A percentile compares a stretch with the other conserved stretches of the same genome.
Conservation (phyloP, 2,888 invertebrate species). For the Electrophaes corylata region DNA sequence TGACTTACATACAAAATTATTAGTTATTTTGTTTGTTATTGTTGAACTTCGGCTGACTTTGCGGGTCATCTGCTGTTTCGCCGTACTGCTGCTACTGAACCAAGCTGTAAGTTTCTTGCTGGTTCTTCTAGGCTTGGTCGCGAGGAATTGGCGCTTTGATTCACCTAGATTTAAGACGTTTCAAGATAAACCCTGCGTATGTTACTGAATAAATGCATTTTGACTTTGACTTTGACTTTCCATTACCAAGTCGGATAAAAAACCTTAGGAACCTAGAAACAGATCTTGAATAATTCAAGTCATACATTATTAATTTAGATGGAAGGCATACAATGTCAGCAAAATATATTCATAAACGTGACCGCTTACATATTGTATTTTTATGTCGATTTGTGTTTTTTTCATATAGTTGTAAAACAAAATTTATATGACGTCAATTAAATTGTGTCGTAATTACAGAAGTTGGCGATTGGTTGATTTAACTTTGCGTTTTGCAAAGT, state of each 20-base stretch:
- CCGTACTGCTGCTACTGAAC: too few relatives aligned
- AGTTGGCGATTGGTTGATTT: not conserved
- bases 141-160: too few relatives aligned
- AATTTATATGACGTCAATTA: not conserved
- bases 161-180: too few relatives aligned
- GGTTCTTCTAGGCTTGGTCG: too few relatives aligned
- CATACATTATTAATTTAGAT: not conserved
- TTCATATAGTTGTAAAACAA: not conserved
- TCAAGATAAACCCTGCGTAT: too few relatives aligned
- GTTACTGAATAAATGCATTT: too few relatives aligned
- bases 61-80: too few relatives aligned
- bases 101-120: too few relatives aligned
- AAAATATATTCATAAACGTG: not conserved
- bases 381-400: not conserved
- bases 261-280: not conserved
- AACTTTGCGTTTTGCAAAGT: not conserved
- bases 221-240: not conserved
- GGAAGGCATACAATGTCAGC: not conserved
- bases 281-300: not conserved
- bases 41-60: not conserved
- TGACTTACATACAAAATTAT: too few relatives aligned
- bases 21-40: not conserved
- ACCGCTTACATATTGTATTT: not conserved
- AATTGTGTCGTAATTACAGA: not conserved
- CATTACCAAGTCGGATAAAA: not conserved